Base-by-base conservation (phyloP, 2,888 invertebrate genomes). In the Orthosia gothica region DNA sequence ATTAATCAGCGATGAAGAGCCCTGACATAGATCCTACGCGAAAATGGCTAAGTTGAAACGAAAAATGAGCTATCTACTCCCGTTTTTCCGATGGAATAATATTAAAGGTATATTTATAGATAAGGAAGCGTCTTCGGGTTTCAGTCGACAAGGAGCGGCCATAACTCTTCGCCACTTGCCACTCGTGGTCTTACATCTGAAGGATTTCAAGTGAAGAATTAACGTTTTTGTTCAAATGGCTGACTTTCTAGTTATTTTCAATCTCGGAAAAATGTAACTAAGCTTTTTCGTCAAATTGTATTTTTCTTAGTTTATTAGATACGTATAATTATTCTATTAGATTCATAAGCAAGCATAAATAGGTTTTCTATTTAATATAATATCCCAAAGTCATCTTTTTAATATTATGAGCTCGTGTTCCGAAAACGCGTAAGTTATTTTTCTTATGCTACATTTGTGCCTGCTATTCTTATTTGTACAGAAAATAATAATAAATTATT, bases 401-500 rank as follows among this genome's bases (percentile, higher is more conserved):
- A 2, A 57, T 5, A 45, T 58, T 11, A 32, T 26, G 20, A 49
- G 16, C 5, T 20, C 12, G 15, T 26, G 57, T n/a, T 20, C n/a
- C n/a, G 65, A 57, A 26, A 50, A 62, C 32, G 16, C n/a, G n/a
- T 55, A 52, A 20, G 7, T 32, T 16, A n/a, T n/a, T 76, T 50
- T 49, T 15, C 23, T 47, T 63, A 63, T 20, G 47, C 11, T 40
- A 66, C 58, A 65, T 58, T 66, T 55, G 18, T 55, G 16, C 12
- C 26, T 13, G 23, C 23, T 23, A 57, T 26, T 54, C 15, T 3
- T 71, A n/a, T 74, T 67, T 59, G 2, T 64, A 67, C 54, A 1
- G 61, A 66, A 74, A 61, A 18, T 20, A 76, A 72, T 74, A 73
- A n/a, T 32, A 69, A 64, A 57, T 63, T 26, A 52, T 67, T 23